Evolutionary conservation across 2,888 invertebrate species (phyloP), one percentile per base, ranked within the genome.

Genomic region (Coelopa pilipes): DNA sequence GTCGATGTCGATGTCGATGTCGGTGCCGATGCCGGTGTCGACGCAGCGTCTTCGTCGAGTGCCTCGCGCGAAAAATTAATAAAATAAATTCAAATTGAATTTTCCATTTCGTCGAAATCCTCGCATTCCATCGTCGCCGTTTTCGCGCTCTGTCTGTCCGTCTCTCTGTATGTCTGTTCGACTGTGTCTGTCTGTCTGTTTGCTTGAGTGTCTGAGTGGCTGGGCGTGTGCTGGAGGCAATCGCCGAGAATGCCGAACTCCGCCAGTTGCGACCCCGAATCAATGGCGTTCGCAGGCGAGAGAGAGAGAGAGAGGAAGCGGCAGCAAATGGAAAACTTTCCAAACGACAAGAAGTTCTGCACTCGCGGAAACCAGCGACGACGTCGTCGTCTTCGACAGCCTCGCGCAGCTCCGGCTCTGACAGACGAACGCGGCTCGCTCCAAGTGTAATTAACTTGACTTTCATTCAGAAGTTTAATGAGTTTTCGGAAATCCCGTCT

Each of bases 71-170:
- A 50, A 71, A 62, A 71, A 63, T 71, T 71, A 63, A 63, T 63
- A 53, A 71, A 17, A 71, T 62, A 60, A 71, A 71, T 71, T 69
- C 57, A 71, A 71, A 50, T 71, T 63, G 62, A 63, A 71, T 63
- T 71, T 71, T 71, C 24, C 70, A 24, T 68, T 68, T 53, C 67
- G 34, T 53, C 63, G 53, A 71, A 70, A 63, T 19, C 50, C 34
- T 21, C 50, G 13, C 53, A 63, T 53, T 71, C 13, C 21, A 63
- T 50, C 34, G 34, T 34, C 34, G 34, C 7, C 34, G 34, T 34
- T 34, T 34, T 34, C 34, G 4, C 7, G 34, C 34, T 34, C 34
- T 34, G 34, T 34, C 34, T 34, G 34, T 34, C 7, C 7, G 34
- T 34, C 34, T 34, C n/a, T n/a, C n/a, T n/a, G n/a, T n/a, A n/a